phyloP scores from a whole-genome alignment of 2,113 vertebrate genomes.

The Hiodon alosoides region DNA sequence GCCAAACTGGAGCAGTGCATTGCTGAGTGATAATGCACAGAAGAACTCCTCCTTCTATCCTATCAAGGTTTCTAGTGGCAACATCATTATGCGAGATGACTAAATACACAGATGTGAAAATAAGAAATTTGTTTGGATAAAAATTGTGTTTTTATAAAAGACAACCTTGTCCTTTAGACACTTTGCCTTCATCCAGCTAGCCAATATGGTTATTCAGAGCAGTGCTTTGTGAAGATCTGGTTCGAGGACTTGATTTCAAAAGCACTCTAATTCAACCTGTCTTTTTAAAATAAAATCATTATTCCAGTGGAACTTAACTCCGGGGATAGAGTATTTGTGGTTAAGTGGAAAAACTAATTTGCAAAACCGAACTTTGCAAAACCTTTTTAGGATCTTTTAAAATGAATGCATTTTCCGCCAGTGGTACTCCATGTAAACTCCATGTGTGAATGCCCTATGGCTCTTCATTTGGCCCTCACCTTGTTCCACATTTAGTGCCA shows the following conservation, averaged over 20 bases:
- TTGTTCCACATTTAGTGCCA: conserved; percentile 27
- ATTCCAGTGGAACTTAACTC: neutral
- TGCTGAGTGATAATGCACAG: too few species aligned
- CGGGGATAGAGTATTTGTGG: neutral
- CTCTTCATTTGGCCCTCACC: conserved; percentile 39
- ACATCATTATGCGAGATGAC: neutral
- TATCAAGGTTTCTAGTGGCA: neutral
- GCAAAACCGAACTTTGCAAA: neutral
- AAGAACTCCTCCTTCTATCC: too few species aligned
- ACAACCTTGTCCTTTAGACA: neutral
- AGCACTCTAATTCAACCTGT: neutral
- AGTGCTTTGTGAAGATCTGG: neutral
- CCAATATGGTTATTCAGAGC: neutral
- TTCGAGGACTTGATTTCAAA: neutral
- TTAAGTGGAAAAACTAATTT: conserved; percentile 12
- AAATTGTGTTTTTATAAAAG: neutral
- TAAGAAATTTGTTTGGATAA: neutral
- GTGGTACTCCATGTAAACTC: neutral
- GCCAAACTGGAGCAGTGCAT: neutral
- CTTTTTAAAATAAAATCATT: neutral
- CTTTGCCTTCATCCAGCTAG: neutral
- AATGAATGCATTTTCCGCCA: neutral
- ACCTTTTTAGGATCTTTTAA: neutral
- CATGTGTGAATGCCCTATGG: neutral
- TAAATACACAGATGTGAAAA: too few species aligned